Conservation (phyloP, 2,797 vertebrate species). For the Danio choprae region DNA sequence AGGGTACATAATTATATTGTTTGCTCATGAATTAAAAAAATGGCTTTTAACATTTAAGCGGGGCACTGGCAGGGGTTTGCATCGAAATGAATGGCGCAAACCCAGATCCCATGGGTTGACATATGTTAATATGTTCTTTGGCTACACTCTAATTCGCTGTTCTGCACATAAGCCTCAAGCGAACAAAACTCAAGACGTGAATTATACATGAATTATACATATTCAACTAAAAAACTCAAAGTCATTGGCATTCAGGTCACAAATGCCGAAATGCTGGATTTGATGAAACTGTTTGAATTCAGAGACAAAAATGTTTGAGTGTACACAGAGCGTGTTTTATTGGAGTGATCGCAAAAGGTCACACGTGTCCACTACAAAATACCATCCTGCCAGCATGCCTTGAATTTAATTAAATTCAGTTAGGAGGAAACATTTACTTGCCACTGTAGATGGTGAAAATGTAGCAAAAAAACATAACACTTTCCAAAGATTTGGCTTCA, state of each 20-base stretch:
- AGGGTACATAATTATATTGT: conserved; percentile 79
- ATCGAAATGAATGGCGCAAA: conserved; percentile 82
- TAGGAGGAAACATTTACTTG: conserved; percentile 14
- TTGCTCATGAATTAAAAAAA: conserved; percentile 72
- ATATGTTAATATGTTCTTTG: conserved; percentile 88
- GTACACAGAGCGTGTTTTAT: conserved; percentile 76
- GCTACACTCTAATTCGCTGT: conserved; percentile 84
- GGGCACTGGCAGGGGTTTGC: conserved; percentile 69
- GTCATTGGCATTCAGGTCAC: conserved; percentile 82
- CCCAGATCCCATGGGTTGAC: conserved; percentile 80
- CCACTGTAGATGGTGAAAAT: not conserved
- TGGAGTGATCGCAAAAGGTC: conserved; percentile 80
- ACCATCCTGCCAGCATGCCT: conserved; percentile 65
- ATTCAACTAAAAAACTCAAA: conserved; percentile 74
- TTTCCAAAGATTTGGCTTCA: not conserved
- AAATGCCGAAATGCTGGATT: conserved; percentile 29
- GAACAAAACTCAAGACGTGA: conserved; percentile 82
- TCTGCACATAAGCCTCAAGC: conserved; percentile 80
- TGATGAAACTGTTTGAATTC: conserved; percentile 68
- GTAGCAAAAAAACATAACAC: not conserved
- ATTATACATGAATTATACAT: conserved; percentile 78
- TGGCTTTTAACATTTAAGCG: conserved; percentile 73
- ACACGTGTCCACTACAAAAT: conserved; percentile 73
- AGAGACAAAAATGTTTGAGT: conserved; percentile 77
- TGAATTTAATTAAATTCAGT: conserved; percentile 45